Conservation (phyloP, 2,113 vertebrate genomes). For the Zingel zingel region DNA sequence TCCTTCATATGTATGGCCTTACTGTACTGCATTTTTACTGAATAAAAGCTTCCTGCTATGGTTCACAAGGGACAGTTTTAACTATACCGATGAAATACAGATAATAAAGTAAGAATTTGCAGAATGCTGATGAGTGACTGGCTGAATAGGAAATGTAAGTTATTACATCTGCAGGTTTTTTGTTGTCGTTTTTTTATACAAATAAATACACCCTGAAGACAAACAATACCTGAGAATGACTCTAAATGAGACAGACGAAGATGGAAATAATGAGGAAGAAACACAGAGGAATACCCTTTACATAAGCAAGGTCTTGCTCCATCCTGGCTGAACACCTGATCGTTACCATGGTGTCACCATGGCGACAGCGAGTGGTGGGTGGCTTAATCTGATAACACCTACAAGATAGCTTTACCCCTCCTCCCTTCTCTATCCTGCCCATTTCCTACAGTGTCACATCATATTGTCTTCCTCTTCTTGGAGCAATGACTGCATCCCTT, state of each 20-base stretch:
- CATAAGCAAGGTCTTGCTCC: conserved; percentile 27
- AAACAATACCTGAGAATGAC: not conserved
- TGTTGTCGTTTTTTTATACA: too few species aligned
- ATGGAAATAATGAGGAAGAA: conserved; percentile 12
- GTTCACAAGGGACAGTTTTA: conserved; percentile 2
- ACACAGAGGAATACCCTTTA: conserved; percentile 33
- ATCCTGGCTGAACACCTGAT: conserved; percentile 60
- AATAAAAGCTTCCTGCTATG: not conserved
- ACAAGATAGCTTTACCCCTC: conserved; percentile 37
- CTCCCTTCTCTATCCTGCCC: not conserved
- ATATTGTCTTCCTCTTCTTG: conserved; percentile 39
- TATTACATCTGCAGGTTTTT: not conserved
- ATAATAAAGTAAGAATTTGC: conserved; percentile 3
- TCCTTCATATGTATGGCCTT: not conserved
- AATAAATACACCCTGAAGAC: not conserved
- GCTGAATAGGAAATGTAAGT: not conserved
- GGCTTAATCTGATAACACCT: conserved; percentile 70
- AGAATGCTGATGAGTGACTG: not conserved
- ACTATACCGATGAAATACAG: not conserved
- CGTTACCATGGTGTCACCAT: conserved; percentile 74
- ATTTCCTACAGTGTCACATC: conserved; percentile 54
- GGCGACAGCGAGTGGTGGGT: conserved; percentile 65
- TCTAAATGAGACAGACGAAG: not conserved
- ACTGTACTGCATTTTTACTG: not conserved
- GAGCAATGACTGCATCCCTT: conserved; percentile 26